Evolutionary conservation across 23 tunicate genomes (phyloP).

Genomic region (Styela plicata): DNA sequence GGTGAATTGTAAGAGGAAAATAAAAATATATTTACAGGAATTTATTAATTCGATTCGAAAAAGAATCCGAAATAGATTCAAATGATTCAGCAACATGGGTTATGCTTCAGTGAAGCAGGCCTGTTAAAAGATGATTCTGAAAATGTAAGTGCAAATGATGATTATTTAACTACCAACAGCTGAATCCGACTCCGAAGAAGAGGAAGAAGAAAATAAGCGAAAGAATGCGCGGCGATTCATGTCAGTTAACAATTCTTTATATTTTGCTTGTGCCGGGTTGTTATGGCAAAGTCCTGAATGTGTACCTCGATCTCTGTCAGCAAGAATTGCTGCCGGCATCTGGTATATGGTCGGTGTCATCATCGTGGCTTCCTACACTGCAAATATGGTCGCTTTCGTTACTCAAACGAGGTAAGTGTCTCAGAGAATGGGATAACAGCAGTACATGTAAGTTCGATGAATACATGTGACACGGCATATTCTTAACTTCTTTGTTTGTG

Average conservation of each 20-base stretch:
- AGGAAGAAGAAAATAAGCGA: constrained; percentile 34
- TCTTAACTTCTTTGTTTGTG: not conserved
- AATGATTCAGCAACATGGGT: too few species aligned
- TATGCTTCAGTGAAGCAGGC: too few species aligned
- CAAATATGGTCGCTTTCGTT: constrained; percentile 79
- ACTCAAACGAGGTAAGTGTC: constrained; percentile 38
- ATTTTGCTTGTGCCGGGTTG: constrained; percentile 86
- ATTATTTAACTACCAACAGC: too few species aligned
- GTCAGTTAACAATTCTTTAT: constrained; percentile 81
- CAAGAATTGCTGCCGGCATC: constrained; percentile 61
- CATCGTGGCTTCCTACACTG: constrained; percentile 81
- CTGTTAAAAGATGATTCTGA: too few species aligned
- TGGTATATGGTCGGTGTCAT: constrained; percentile 96
- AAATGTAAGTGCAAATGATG: too few species aligned
- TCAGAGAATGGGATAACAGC: too few species aligned
- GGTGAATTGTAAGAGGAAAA: too few species aligned
- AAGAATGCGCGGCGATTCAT: constrained; percentile 61
- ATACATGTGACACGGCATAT: not conserved
- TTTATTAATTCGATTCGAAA: too few species aligned
- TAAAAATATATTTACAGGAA: too few species aligned
- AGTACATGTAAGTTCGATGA: too few species aligned
- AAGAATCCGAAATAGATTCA: too few species aligned
- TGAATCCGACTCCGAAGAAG: constrained; percentile 21
- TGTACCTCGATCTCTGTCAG: constrained; percentile 82
- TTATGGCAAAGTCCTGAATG: constrained; percentile 91